Conservation (phyloP, 2,797 vertebrate species). For the Sebastes glaucus region DNA sequence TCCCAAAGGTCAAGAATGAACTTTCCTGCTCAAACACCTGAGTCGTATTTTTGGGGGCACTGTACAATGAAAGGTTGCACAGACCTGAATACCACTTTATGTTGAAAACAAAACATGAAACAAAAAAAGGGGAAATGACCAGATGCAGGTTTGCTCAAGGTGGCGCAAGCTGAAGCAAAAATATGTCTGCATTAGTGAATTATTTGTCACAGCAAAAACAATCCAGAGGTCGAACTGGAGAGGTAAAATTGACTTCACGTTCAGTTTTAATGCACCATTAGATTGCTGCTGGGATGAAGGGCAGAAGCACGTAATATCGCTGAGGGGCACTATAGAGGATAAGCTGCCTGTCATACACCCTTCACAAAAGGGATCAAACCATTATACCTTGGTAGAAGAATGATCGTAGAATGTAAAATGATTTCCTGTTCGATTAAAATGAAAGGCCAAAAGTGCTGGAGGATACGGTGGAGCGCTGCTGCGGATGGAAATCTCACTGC, state of each 20-base stretch:
- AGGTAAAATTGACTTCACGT: background rate
- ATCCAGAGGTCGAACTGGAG: background rate
- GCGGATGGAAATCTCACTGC: conserved; percentile 5
- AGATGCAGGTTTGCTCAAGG: background rate
- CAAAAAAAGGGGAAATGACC: background rate
- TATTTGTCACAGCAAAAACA: background rate
- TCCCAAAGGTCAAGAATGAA: background rate
- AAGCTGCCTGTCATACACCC: conserved; percentile 18
- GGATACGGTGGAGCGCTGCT: background rate
- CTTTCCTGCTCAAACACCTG: background rate
- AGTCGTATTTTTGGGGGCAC: background rate
- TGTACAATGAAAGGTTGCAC: background rate
- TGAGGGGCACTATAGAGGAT: background rate
- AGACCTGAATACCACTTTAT: background rate
- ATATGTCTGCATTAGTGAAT: background rate
- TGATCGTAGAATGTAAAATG: conserved; percentile 24
- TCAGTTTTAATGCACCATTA: background rate
- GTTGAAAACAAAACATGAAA: background rate
- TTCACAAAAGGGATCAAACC: conserved; percentile 22
- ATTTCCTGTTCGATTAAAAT: conserved; percentile 29
- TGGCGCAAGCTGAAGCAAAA: background rate
- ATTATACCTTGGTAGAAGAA: background rate
- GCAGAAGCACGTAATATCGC: conserved; percentile 7
- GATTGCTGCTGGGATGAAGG: conserved; percentile 6
- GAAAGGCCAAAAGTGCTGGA: background rate